Percentiles rank a stretch among this genome's conserved stretches.
These are phyloP conservation scores for Gambusia yucatana DNA, from an alignment of 2,797 vertebrate species.

Conservation along the genomic window DNA sequence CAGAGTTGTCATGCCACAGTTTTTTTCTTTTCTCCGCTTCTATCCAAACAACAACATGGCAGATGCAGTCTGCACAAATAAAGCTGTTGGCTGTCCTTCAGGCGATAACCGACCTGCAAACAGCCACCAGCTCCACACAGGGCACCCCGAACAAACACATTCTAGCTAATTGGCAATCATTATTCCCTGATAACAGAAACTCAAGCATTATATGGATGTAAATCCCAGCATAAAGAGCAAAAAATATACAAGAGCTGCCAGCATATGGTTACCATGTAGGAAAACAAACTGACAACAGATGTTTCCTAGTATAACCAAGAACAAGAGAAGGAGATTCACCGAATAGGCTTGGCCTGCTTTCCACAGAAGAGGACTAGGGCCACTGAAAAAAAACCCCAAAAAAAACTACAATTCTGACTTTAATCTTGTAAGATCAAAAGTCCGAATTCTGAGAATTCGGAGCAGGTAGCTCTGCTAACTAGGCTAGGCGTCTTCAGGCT, in stretches of 20 bases:
- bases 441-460: too few species aligned
- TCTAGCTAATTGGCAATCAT: conserved; percentile 78
- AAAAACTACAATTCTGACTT: too few species aligned
- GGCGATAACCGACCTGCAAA: conserved; percentile 52
- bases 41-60: conserved; percentile 58
- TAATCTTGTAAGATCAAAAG: too few species aligned
- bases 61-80: conserved; percentile 69
- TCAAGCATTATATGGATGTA: conserved; percentile 48
- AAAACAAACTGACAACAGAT: conserved; percentile 33
- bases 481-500: too few species aligned
- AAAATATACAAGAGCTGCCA: conserved; percentile 58
- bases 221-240: conserved; percentile 62
- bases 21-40: conserved; percentile 41
- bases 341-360: not conserved
- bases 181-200: conserved; percentile 78
- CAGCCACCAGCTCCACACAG: conserved; percentile 48
- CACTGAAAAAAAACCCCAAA: too few species aligned
- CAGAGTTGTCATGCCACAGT: conserved; percentile 39
- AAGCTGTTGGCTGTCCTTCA: conserved; percentile 67
- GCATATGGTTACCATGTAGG: conserved; percentile 28
- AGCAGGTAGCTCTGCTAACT: too few species aligned
- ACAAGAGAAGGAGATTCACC: not conserved
- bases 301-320: conserved; percentile 3
- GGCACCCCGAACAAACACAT: conserved; percentile 66
- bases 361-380: too few species aligned